phyloP scores from a whole-genome alignment of 2,797 vertebrate genomes.

The Arnoldichthys spilopterus region DNA sequence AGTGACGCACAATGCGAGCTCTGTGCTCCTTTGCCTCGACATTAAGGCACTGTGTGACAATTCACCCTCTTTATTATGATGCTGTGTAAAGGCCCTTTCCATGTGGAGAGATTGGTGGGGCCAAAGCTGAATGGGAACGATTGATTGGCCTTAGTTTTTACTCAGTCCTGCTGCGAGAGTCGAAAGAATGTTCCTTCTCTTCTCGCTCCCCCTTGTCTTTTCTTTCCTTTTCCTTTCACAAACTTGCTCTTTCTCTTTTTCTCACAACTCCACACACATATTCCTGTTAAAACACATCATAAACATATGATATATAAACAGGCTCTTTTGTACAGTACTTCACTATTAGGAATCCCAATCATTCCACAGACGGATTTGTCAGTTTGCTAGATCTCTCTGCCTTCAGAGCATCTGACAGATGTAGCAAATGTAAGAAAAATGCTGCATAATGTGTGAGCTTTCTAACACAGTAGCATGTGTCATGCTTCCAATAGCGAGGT shows the following conservation, averaged over 20 bases:
- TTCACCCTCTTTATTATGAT: constrained; percentile 59
- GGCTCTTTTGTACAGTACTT: background rate
- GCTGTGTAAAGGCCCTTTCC: constrained; percentile 49
- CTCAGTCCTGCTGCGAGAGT: constrained; percentile 26
- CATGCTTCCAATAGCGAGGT: constrained; percentile 4
- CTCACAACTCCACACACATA: background rate
- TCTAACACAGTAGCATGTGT: background rate
- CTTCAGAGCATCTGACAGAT: too few species aligned
- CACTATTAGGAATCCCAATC: background rate
- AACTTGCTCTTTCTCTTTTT: background rate
- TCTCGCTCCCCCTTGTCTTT: background rate
- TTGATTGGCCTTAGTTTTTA: constrained; percentile 51
- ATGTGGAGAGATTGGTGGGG: constrained; percentile 42
- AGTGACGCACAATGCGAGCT: constrained; percentile 47
- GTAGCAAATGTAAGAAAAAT: background rate
- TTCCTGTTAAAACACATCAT: background rate
- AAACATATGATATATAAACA: background rate
- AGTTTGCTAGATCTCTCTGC: background rate
- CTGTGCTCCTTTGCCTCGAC: constrained; percentile 52
- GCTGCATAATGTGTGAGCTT: background rate
- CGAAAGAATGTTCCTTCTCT: constrained; percentile 49
- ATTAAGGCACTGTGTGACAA: constrained; percentile 56
- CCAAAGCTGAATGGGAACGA: constrained; percentile 46
- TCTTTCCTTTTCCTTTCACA: background rate
- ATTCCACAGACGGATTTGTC: background rate